Evolutionary conservation across 2,888 invertebrate genomes (phyloP), one percentile per base, ranked within the genome.

Genomic region (Drosophila pseudotakahashii): DNA sequence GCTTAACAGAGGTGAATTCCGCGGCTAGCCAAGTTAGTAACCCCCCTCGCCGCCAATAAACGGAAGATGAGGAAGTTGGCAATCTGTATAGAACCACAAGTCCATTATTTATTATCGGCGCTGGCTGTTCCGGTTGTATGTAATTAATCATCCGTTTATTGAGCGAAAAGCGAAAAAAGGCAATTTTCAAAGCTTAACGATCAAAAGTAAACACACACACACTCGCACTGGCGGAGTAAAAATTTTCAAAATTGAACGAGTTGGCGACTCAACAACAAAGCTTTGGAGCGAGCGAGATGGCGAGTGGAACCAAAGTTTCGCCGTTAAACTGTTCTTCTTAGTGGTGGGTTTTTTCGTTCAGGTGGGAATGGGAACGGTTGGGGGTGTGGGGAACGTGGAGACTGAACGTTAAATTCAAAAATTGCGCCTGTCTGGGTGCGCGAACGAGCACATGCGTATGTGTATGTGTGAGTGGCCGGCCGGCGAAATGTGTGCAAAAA

Each of bases 331-430:
- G 48, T 48, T 48, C 48, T 32, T 48, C 23, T 3, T n/a, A 41
- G 58, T 41, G 55, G 58, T 58, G 57, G 57, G 57, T 39, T 54
- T 19, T 19, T 16, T 11, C 19, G 6, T 16, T 26, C 45, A 41
- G n/a, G 14, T 39, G 23, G 44, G 42, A 26, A 34, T 41, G 69
- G 41, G 48, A 50, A 45, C 66, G 52, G 73, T 44, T 63, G 53
- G 41, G 64, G 45, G 48, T 32, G 32, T 47, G 67, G 47, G 68
- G 32, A 41, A 42, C 19, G 26, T 69, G 54, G 47, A 45, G 64
- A 45, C 19, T 23, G 83, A 74, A 80, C 87, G 82, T 82, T 82
- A 82, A 77, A 72, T 79, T 80, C 60, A 83, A 82, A 69, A 68
- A 62, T 30, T 45, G 69, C 32, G 53, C 42, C 48, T 39, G 47